Evolutionary conservation across 2,113 vertebrate species (phyloP).

Genomic region (Ginglymostoma cirratum): DNA sequence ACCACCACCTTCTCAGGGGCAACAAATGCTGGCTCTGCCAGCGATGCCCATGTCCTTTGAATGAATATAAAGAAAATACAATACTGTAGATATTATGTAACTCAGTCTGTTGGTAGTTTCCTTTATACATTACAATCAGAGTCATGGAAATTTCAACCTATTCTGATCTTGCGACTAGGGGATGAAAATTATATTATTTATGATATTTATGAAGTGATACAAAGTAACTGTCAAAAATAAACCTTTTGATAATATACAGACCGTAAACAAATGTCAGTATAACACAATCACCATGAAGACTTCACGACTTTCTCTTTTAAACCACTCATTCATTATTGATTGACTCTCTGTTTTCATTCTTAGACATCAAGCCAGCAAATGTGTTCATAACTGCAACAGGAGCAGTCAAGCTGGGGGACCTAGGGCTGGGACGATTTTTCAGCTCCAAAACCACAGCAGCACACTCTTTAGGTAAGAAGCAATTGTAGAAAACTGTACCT

Average conservation of each 20-base stretch:
- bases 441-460: slow-evolving; percentile 79
- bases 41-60: too few relatives aligned
- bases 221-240: not conserved
- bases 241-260: not conserved
- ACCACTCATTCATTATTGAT: not conserved
- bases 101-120: not conserved
- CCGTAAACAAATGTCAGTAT: not conserved
- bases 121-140: not conserved
- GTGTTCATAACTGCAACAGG: slow-evolving; percentile 81
- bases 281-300: not conserved
- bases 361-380: slow-evolving; percentile 83
- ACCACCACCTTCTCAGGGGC: too few relatives aligned
- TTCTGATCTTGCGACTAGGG: not conserved
- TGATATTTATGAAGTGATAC: not conserved
- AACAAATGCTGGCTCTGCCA: too few relatives aligned
- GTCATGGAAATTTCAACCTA: not conserved
- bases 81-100: not conserved
- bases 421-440: slow-evolving; percentile 76
- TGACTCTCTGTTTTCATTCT: slow-evolving; percentile 37
- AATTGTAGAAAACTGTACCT: slow-evolving; percentile 45
- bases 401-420: slow-evolving; percentile 76
- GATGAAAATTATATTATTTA: not conserved
- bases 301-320: not conserved
- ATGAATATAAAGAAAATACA: not conserved
- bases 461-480: slow-evolving; percentile 74